Evolutionary conservation across 2,888 invertebrate species (phyloP), one percentile per base, ranked within the genome.

Genomic region (Gryllus longicercus): DNA sequence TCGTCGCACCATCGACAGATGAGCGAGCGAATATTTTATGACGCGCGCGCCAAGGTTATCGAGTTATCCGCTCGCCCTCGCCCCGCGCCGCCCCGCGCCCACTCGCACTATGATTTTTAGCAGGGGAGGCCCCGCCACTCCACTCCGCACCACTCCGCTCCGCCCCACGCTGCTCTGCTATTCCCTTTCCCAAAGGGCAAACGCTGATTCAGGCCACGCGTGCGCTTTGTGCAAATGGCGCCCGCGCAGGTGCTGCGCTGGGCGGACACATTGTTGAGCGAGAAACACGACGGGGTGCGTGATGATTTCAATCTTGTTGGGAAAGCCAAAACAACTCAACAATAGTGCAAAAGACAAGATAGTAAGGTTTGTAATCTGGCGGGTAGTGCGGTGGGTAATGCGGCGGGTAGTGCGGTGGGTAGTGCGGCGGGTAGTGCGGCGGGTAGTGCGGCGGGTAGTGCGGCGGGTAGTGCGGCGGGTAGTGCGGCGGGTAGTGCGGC

Each of bases 1-100:
- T 18, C 12, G 14, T 18, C n/a, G 63, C 63, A 16, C n/a, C 63
- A 63, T 63, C 63, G 63, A n/a, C 16, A 63, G 63, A 63, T 63
- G 63, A 63, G n/a, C 63, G 63, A 63, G n/a, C 63, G 63, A 63
- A 63, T 63, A 63, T 63, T 63, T 63, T n/a, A 63, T 63, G 63
- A 63, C 63, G 14, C 63, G 63, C n/a, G 63, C 16, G 63, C 63
- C n/a, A 63, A 63, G 63, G 63, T 63, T 14, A 63, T 63, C 16
- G 63, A 63, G n/a, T 63, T 63, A 63, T 63, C 63, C n/a, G 63
- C 38, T 63, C 63, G 63, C 4, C 63, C 16, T 16, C 63, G 38
- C 8, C 63, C 63, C 63, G 14, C 63, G 14, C 63, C n/a, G 3
- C n/a, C 16, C 63, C 63, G 63, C n/a, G 14, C 63, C 16, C 63